Evolutionary conservation across 1,140 invertebrate genomes (phyloP).

Genomic region (Drosophila nasuta): DNA sequence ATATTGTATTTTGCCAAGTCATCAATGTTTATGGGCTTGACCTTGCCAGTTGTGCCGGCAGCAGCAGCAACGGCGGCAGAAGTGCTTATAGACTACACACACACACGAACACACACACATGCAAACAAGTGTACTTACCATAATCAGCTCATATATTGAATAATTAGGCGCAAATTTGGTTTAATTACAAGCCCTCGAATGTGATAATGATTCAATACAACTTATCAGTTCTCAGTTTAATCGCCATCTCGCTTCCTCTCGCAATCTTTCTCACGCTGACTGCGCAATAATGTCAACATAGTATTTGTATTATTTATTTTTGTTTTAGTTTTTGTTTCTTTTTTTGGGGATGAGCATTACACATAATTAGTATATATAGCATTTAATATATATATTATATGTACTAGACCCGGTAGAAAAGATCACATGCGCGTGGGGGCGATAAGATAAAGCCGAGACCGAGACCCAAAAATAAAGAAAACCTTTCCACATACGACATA

Average conservation of each 20-base stretch:
- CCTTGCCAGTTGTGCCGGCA: slow-evolving; percentile 55
- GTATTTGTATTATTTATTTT: too few relatives aligned
- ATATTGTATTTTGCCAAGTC: slow-evolving; percentile 66
- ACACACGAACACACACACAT: slow-evolving; percentile 14
- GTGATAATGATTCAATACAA: background rate
- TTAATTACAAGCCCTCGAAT: slow-evolving; percentile 30
- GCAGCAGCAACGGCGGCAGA: slow-evolving; percentile 35
- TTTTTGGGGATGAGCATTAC: background rate
- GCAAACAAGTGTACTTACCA: slow-evolving; percentile 1
- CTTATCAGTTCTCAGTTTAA: slow-evolving; percentile 21
- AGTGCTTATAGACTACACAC: slow-evolving; percentile 31
- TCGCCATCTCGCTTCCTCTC: background rate
- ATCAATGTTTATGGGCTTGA: slow-evolving; percentile 81
- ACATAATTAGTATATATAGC: background rate
- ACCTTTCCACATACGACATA: background rate
- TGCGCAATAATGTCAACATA: background rate
- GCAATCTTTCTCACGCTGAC: background rate
- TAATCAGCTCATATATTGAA: slow-evolving; percentile 63
- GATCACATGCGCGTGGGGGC: slow-evolving; percentile 16
- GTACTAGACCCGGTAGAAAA: background rate
- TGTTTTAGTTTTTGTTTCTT: too few relatives aligned
- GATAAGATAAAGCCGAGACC: slow-evolving; percentile 28
- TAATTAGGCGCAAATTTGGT: slow-evolving; percentile 58
- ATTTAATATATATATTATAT: background rate
- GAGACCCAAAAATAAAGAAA: slow-evolving; percentile 14